phyloP scores from a whole-genome alignment of 2,888 invertebrate genomes.

The Agonopterix subpropinquella region DNA sequence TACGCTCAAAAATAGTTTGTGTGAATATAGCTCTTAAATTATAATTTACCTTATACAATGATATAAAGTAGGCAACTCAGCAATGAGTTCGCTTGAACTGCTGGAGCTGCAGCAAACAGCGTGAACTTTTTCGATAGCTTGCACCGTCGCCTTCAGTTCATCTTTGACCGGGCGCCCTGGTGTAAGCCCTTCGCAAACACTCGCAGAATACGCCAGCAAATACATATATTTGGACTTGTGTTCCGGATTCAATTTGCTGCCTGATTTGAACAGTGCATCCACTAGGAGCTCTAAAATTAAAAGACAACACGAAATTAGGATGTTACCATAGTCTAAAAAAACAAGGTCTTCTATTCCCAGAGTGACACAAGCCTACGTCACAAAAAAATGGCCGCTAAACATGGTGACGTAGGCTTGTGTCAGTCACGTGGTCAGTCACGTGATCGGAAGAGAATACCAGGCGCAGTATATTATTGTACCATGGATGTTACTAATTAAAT shows the following conservation, averaged over 20 bases:
- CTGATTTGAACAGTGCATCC: conserved; percentile 94
- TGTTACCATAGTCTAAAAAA: no score
- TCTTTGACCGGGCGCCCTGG: conserved; percentile 88
- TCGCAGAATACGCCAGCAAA: conserved; percentile 94
- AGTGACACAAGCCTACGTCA: no score
- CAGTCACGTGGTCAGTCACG: no score
- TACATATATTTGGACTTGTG: conserved; percentile 98
- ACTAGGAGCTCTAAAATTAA: conserved; percentile 84
- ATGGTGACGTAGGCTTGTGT: no score
- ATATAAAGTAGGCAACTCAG: conserved; percentile 92
- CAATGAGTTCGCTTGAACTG: conserved; percentile 94
- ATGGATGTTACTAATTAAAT: background rate
- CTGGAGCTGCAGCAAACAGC: conserved; percentile 92
- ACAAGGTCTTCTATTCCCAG: no score
- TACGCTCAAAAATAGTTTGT: background rate
- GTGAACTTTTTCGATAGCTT: conserved; percentile 94
- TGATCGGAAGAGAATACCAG: no score
- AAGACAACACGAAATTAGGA: background rate
- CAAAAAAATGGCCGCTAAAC: no score
- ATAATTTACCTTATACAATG: conserved; percentile 85
- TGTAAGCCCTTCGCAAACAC: conserved; percentile 86
- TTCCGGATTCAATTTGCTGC: conserved; percentile 96
- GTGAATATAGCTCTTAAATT: background rate
- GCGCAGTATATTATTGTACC: no score
- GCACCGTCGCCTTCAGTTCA: conserved; percentile 92